phyloP scores from a whole-genome alignment of 2,113 vertebrate genomes.

The Stigmatopora nigra region DNA sequence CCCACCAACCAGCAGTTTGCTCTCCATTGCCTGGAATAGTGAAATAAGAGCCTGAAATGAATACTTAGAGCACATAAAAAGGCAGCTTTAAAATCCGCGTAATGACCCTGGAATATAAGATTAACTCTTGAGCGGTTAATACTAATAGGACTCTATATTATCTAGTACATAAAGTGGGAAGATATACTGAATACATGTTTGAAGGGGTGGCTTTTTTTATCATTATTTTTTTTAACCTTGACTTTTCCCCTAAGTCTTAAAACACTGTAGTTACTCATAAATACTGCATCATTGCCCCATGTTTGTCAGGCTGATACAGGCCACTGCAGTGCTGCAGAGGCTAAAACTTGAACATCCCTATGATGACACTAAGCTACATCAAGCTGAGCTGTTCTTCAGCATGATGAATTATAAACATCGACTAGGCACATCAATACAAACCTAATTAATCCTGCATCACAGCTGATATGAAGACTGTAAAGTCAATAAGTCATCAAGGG shows the following conservation, averaged over 20 bases:
- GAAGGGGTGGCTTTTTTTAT: background rate
- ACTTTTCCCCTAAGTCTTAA: too few relatives aligned
- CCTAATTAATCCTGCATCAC: constrained; percentile 1
- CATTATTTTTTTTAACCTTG: background rate
- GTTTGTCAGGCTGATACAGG: constrained; percentile 14
- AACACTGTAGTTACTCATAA: background rate
- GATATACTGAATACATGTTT: background rate
- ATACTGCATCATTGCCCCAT: background rate
- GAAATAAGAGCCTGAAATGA: background rate
- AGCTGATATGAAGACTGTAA: background rate
- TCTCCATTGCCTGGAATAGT: constrained; percentile 82
- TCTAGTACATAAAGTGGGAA: background rate
- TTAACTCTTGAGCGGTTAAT: background rate
- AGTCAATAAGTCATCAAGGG: background rate
- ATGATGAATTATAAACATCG: background rate
- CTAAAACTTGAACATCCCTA: constrained; percentile 14
- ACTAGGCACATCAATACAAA: constrained; percentile 3
- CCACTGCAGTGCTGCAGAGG: constrained; percentile 37
- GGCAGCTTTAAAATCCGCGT: background rate
- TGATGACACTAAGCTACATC: constrained; percentile 22
- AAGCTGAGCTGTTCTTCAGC: constrained; percentile 37
- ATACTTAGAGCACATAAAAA: background rate
- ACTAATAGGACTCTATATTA: background rate
- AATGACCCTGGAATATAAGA: background rate
- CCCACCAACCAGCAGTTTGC: constrained; percentile 90